Base-by-base conservation (phyloP, 2,113 vertebrate genomes). In the Lates calcarifer region DNA sequence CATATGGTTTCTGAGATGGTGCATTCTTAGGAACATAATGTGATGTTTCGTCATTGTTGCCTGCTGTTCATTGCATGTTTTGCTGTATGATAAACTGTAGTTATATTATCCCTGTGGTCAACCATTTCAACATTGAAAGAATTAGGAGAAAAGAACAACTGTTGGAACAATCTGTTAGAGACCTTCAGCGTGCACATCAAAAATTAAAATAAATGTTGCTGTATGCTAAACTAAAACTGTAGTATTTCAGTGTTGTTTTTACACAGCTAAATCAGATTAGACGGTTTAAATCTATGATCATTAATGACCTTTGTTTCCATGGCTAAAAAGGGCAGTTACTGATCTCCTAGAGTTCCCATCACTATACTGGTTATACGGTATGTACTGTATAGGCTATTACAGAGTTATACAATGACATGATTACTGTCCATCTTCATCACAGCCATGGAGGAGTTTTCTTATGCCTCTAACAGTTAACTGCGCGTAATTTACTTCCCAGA, bases 121-220 rank as follows among this genome's bases (percentile, higher is more conserved):
- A 37, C 24, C 41, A 69, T 70, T 71, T 76, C 41, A 75, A 37
- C 39, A 18, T 1, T 55, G n/a, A 20, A 4, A 63, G 5, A 18
- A 37, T 51, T 9, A 29, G 29, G 10, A 2, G 35, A 43, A 35
- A 37, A 9, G 9, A 8, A 39, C 41, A 51, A 55, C 17, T 57
- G 55, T 14, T 57, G 55, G 26, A 20, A 10, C 29, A 11, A 6
- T 22, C 22, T 31, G 45, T 57, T 49, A 13, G 26, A 74, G 68
- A 43, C 4, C 13, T 51, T 26, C 63, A 29, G n/a, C 58, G 41
- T 39, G 6, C 29, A 28, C 17, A 63, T 66, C 26, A 3, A 56
- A 66, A 61, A 53, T 60, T 31, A 5, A 72, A 89, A 86, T 83
- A 83, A 89, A 78, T 58, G 37, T 63, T 0, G 6, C 6, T 26